These are phyloP conservation scores for Quadroppia sp. DNA, from an alignment of 2,888 invertebrate species.

Conservation along the genomic window DNA sequence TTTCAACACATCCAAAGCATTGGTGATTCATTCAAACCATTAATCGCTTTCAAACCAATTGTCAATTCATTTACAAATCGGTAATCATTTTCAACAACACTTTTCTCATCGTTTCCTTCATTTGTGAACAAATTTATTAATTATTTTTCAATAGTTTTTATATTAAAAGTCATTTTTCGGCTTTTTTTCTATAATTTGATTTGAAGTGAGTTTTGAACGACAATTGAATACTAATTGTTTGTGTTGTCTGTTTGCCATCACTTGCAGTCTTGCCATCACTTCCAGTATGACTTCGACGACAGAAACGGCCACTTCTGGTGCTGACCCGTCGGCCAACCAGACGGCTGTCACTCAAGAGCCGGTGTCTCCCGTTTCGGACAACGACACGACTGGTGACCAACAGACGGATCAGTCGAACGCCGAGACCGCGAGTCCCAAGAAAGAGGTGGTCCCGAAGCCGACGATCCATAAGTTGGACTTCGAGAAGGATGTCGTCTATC, in stretches of 20 bases:
- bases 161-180: too few relatives aligned
- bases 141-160: too few relatives aligned
- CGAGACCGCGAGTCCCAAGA: slow-evolving; percentile 39
- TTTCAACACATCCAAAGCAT: background rate
- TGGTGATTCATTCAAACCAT: background rate
- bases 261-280: background rate
- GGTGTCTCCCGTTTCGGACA: slow-evolving; percentile 2
- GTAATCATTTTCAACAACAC: background rate
- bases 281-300: slow-evolving; percentile 42
- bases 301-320: slow-evolving; percentile 35
- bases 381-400: slow-evolving; percentile 33
- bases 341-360: slow-evolving; percentile 17
- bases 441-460: slow-evolving; percentile 52
- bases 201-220: too few relatives aligned
- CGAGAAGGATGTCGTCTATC: slow-evolving; percentile 86
- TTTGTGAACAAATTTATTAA: too few relatives aligned
- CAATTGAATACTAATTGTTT: background rate
- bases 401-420: slow-evolving; percentile 32
- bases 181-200: too few relatives aligned
- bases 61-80: background rate
- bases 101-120: too few relatives aligned
- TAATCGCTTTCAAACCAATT: background rate
- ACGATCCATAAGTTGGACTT: slow-evolving; percentile 80
- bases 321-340: slow-evolving; percentile 8
- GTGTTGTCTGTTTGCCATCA: background rate